Base-by-base conservation (phyloP, 2,797 vertebrate species). In the Spinus pinus region DNA sequence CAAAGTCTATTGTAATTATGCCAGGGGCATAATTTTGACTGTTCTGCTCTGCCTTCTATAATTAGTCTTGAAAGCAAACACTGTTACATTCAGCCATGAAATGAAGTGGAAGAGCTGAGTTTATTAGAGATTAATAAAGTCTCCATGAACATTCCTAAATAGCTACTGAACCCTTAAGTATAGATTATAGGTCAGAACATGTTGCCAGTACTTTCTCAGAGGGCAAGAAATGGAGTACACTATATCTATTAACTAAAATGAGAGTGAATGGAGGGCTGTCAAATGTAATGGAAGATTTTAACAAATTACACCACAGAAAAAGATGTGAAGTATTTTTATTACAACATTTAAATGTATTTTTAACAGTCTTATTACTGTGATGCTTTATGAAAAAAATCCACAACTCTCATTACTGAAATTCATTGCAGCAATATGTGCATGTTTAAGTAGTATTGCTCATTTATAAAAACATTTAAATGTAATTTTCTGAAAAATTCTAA, bases 41-140 rank as follows among this genome's bases (percentile, higher is more conserved):
- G 51, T 85, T 96, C 86, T 93, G 25, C 42, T 91, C 33, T 94
- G 39, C 47, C 69, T 95, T 93, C 78, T 96, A 62, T 90, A 96
- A 97, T 96, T 94, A 96, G 39, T 82, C 64, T 93, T 81, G 88
- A 87, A 95, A 88, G 64, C 81, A 94, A 96, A 91, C n/a, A 62
- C 30, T 92, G 22, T 92, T 97, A 93, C 67, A 90, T 54, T 92
- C 53, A 94, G 30, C 39, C 27, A 84, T 19, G 14, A 93, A 95
- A 97, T 94, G 77, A 94, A 97, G 77, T 93, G 71, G 50, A 94
- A 91, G n/a, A 95, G 16, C 53, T 78, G 62, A 95, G 87, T 91
- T 96, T 96, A 90, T 66, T 89, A 61, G 50, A 82, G 56, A 94
- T 94, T 96, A 97, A 96, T 96, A 94, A 92, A 94, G 51, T 94